Base-by-base conservation (phyloP, 2,888 invertebrate species). In the Caradrina kadenii region DNA sequence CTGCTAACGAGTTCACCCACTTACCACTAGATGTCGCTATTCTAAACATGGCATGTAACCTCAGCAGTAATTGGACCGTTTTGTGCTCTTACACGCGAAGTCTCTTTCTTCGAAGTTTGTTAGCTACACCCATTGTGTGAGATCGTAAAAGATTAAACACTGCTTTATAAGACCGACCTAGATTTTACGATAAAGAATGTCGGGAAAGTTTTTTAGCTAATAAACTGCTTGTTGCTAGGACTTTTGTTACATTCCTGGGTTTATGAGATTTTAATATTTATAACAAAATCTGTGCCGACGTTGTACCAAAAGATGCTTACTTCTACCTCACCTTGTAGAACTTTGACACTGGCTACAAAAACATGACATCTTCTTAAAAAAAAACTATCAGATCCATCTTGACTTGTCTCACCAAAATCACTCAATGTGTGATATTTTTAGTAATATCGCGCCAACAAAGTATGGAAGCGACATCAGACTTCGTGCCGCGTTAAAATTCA, bases 401-500 rank as follows among this genome's bases (percentile, higher is more conserved):
- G 13, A n/a, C 11, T 13, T 26, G 5, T 15, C 22, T 42, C 7
- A 42, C n/a, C 35, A 62, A 48, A 60, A 67, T 67, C 48, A 45
- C 39, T 66, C 50, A 66, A 70, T 58, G 59, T 72, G 60, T 56
- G 49, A 68, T 62, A 17, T 70, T 74, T 81, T 70, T 76, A 73
- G 69, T 68, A 73, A 75, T 68, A 59, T 61, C 50, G 19, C 59
- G 10, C 49, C 63, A 45, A 55, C 69, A 67, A 63, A 73, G 74
- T 65, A 59, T 71, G 65, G 50, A 22, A 60, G 54, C 64, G 69
- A 79, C 76, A 71, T 60, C 71, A 63, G 66, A 75, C 73, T 73
- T 77, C 67, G 63, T 45, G 64, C 70, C 63, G 73, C 76, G 76
- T 86, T 82, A 82, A 85, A 82, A 86, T 85, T 85, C 83, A 82